These are phyloP conservation scores for Pseudochirops corinnae DNA, from an alignment of 2,797 vertebrate species.

Conservation along the genomic window DNA sequence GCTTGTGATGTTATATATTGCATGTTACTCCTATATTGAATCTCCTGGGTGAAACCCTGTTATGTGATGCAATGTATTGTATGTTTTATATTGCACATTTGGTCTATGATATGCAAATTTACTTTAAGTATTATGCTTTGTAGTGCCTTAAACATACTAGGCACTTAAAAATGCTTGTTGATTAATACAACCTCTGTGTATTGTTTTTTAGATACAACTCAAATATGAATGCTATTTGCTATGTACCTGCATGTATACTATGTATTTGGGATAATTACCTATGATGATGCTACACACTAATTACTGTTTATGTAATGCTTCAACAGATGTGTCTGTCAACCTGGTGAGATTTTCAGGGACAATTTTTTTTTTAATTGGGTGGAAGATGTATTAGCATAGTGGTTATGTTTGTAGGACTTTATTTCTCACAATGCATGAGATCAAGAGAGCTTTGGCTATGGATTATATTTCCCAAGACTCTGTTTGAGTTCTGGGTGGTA, in stretches of 20 bases:
- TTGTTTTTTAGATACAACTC: background rate
- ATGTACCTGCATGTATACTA: background rate
- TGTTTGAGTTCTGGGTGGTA: background rate
- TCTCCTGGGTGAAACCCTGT: background rate
- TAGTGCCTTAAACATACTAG: background rate
- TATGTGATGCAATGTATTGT: background rate
- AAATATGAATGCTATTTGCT: background rate
- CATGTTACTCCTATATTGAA: background rate
- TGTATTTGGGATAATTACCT: background rate
- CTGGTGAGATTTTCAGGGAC: background rate
- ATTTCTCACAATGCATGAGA: background rate
- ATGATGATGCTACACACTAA: background rate
- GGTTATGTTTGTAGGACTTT: background rate
- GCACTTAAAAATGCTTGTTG: background rate
- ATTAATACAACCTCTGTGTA: background rate
- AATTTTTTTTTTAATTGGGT: background rate
- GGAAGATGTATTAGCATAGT: background rate
- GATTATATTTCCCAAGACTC: background rate
- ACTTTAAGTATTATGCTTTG: background rate
- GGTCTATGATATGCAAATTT: background rate
- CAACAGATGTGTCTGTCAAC: background rate
- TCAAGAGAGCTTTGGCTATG: background rate
- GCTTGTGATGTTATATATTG: background rate
- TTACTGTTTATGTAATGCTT: background rate
- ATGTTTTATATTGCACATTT: background rate